Evolutionary conservation across 2,797 vertebrate species (phyloP), one percentile per base, ranked within the genome.

Genomic region (Rousettus madagascariensis): DNA sequence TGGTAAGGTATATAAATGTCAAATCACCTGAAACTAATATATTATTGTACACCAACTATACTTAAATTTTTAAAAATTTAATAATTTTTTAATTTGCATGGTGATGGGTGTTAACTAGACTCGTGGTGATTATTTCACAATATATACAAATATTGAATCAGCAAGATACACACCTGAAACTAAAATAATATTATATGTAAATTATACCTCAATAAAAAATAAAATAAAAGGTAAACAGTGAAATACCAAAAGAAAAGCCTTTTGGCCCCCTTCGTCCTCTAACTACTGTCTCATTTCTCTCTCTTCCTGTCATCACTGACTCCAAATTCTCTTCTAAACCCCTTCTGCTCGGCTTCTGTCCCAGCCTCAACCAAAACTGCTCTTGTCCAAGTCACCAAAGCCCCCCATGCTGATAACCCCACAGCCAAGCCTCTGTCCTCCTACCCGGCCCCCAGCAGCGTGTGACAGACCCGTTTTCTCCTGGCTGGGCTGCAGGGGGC

Each of bases 401-500:
- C 36, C 3, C 6, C 33, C 55, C 77, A 38, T 33, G 26, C 24
- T 13, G 16, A 74, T 13, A 86, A 22, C 15, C 13, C n/a, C 30
- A 15, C 0, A 6, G 57, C 65, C 82, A 46, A 24, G 13, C 20
- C 15, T 55, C 53, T 33, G 53, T 38, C 19, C 46, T 41, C 24
- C 12, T 17, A 6, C 46, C 9, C 19, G 19, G 10, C 15, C 72
- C 66, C 71, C 16, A 28, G 78, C 41, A 49, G 26, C 43, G 2
- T 8, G 7, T 63, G 16, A 30, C 5, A 10, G 61, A 13, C 12
- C 30, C 13, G 1, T 20, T 28, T 5, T 66, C 33, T 17, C 19
- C 2, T 12, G 0, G 0, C 36, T 30, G 36, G 28, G 59, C 33
- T 28, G 55, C 57, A 12, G 10, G 0, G 2, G 16, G 46, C 12